Conservation (phyloP, 2,113 vertebrate genomes). For the Oriolus oriolus region DNA sequence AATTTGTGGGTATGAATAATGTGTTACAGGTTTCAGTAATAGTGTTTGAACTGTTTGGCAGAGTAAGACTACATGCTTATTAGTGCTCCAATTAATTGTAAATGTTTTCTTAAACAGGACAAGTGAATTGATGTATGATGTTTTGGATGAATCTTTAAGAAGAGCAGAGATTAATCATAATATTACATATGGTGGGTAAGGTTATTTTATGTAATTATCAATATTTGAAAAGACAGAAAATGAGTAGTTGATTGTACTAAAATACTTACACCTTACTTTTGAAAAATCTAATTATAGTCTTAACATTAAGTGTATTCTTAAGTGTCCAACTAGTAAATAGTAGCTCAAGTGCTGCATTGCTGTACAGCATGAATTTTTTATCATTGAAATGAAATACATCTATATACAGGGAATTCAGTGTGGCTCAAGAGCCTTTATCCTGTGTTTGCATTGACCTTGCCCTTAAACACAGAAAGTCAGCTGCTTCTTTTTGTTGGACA, state of each 20-base stretch:
- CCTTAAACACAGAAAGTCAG: not conserved
- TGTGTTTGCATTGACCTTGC: not conserved
- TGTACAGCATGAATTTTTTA: not conserved
- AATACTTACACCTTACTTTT: not conserved
- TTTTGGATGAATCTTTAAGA: conserved; percentile 92
- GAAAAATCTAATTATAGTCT: not conserved
- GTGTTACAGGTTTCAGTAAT: not conserved
- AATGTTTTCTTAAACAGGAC: conserved; percentile 72
- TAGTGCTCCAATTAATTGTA: not conserved
- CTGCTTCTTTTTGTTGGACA: not conserved
- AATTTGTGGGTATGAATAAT: not conserved
- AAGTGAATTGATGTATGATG: conserved; percentile 93
- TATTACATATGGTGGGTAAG: conserved; percentile 89
- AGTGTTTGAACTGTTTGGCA: not conserved
- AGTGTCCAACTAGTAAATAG: not conserved
- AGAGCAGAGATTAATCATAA: conserved; percentile 99
- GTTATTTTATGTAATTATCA: not conserved
- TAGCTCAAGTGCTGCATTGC: not conserved
- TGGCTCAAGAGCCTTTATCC: not conserved
- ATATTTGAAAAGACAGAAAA: not conserved
- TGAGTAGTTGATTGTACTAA: not conserved
- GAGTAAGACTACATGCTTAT: not conserved
- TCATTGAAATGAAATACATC: not conserved
- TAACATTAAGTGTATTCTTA: not conserved
- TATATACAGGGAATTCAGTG: not conserved